Base-by-base conservation (phyloP, 2,888 invertebrate species). In the Ryuthela nishihirai region DNA sequence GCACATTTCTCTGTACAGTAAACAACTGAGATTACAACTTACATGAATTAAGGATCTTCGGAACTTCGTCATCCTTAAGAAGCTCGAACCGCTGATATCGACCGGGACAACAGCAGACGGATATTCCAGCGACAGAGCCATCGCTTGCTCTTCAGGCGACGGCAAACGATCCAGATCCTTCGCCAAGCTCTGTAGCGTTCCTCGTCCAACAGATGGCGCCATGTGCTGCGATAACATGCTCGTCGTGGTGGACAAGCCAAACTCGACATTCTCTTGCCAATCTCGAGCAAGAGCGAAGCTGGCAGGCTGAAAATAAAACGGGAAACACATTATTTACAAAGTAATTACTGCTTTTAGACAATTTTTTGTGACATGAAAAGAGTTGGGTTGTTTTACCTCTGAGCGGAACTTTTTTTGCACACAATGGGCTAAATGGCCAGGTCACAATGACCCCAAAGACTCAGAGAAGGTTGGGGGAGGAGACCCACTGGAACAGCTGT, bases 51-150 rank as follows among this genome's bases (percentile, higher is more conserved):
- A 80, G 35, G 93, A 92, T 72, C 88, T 84, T 65, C 94, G 81
- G 64, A 88, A 84, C 70, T 81, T 82, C 70, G 88, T 87, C 89
- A 93, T 89, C 67, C 93, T 82, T 72, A 88, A 85, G 80, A 94
- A 94, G 73, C 85, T 84, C 70, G 82, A 82, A 47, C 93, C 93
- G 62, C 89, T 87, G 49, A 88, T 85, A 77, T 95, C 92, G 70
- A 95, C 90, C 60, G 87, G 83, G 62, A 95, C 86, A 65, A 92
- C 77, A 79, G 89, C 85, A 65, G 89, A 87, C 49, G 88, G 88
- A 79, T 88, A 92, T 44, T 68, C 69, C 46, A 65, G 46, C 17
- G 70, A 68, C 18, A 70, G 49, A 20, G 69, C 67, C 47, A 67
- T 64, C 5, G 65, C 63, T 34, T 67, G 66, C 59, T 71, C 69